phyloP scores from a whole-genome alignment of 2,113 vertebrate genomes.

The Fregetta grallaria region DNA sequence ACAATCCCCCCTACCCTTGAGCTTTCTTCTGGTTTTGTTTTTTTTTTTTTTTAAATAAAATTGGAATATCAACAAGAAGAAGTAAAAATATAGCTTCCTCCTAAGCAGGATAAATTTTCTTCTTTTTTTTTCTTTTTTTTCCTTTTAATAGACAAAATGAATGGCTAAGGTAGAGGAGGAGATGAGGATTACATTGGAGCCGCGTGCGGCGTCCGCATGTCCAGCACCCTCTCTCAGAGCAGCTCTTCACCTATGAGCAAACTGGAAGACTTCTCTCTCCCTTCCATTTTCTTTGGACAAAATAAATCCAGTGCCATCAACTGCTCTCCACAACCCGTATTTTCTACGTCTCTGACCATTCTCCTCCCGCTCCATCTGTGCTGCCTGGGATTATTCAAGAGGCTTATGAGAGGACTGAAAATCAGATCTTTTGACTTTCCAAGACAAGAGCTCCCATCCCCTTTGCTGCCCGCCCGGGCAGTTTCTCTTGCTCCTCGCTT shows the following conservation, averaged over 20 bases:
- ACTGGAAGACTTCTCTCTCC: background rate
- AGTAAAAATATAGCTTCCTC: background rate
- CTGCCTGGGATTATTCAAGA: background rate
- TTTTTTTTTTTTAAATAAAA: background rate
- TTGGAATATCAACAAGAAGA: background rate
- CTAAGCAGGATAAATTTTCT: background rate
- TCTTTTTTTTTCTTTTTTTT: background rate
- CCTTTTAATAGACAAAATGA: background rate
- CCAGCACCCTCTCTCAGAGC: background rate
- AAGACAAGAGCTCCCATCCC: rapidly evolving
- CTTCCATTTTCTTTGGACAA: background rate
- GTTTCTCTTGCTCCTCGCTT: background rate
- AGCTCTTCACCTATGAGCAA: background rate
- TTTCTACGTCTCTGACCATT: background rate
- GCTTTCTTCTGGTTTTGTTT: background rate
- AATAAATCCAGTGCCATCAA: background rate
- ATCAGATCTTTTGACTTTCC: background rate
- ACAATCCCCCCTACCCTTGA: background rate
- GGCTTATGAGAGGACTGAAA: background rate
- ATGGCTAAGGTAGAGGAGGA: background rate
- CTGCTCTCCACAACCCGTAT: rapidly evolving
- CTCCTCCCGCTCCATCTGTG: background rate
- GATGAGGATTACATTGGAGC: background rate
- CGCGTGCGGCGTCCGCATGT: rapidly evolving
- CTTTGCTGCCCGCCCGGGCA: background rate